Percentiles rank a stretch among this genome's conserved stretches.
Evolutionary conservation across 2,888 invertebrate genomes (phyloP).

Genomic region (Pandemis corylana): DNA sequence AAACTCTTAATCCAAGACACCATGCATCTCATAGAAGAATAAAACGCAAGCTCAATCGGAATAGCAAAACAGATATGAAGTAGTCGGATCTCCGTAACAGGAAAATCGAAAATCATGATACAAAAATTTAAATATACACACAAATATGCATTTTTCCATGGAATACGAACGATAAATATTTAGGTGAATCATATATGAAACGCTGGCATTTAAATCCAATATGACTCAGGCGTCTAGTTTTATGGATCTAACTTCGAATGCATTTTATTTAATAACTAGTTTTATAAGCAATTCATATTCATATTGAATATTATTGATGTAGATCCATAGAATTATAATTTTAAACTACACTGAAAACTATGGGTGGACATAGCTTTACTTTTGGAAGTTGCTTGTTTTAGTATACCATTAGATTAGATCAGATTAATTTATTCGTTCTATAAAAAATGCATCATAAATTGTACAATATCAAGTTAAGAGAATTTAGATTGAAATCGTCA

Average conservation of each 20-base stretch:
- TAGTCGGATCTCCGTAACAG: slow-evolving; percentile 4
- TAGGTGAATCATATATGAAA: background rate
- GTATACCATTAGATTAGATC: too few species aligned
- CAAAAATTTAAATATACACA: background rate
- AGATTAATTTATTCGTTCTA: too few species aligned
- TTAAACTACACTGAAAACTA: too few species aligned
- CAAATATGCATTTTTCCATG: background rate
- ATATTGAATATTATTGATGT: too few species aligned
- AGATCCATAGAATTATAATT: too few species aligned
- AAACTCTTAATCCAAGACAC: background rate
- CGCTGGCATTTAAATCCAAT: background rate
- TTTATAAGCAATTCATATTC: background rate
- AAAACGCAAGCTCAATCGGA: background rate
- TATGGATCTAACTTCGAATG: background rate
- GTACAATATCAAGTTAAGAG: too few species aligned
- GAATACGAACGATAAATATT: background rate
- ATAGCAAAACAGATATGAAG: background rate
- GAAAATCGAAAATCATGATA: background rate
- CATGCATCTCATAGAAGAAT: background rate
- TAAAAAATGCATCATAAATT: too few species aligned
- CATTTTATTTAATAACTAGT: background rate
- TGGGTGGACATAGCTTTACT: too few species aligned
- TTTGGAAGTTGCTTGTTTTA: too few species aligned
- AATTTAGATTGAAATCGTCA: too few species aligned
- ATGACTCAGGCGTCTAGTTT: background rate